These are phyloP conservation scores for Cyprinodon tularosa DNA, from an alignment of 2,113 vertebrate species.

Conservation along the genomic window DNA sequence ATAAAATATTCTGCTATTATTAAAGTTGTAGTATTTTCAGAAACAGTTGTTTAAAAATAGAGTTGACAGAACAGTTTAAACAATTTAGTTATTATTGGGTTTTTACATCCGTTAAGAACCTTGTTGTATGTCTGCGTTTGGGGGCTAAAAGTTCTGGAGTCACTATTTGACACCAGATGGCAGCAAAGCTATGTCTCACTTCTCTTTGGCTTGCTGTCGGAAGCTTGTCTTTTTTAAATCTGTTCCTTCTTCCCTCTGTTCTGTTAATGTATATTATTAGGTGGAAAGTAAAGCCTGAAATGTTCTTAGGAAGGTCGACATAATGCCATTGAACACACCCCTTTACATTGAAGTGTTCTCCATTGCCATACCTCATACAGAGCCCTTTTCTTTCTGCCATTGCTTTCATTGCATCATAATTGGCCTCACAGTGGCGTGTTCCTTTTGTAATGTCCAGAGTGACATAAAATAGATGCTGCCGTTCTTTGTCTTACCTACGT, in stretches of 20 bases:
- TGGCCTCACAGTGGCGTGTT: not conserved
- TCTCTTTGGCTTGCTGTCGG: not conserved
- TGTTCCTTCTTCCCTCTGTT: slow-evolving; percentile 10
- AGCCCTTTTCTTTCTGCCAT: slow-evolving; percentile 29
- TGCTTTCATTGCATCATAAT: slow-evolving; percentile 25
- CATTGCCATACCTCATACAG: slow-evolving; percentile 4
- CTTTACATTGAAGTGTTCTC: slow-evolving; percentile 26
- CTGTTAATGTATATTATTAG: slow-evolving; percentile 16
- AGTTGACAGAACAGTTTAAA: not conserved
- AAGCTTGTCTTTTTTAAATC: not conserved
- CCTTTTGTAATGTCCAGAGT: slow-evolving; percentile 23
- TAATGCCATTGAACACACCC: slow-evolving; percentile 23
- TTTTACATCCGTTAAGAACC: not conserved
- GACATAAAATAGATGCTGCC: not conserved
- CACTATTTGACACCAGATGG: slow-evolving; percentile 69
- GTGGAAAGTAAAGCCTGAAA: slow-evolving; percentile 25
- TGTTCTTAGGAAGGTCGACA: slow-evolving; percentile 24
- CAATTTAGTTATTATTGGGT: not conserved
- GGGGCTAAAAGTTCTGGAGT: slow-evolving; percentile 17
- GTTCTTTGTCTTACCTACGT: slow-evolving; percentile 13
- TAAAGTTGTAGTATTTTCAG: not conserved
- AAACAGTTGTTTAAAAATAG: not conserved
- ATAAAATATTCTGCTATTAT: not conserved
- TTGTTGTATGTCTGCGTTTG: not conserved
- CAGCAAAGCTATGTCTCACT: slow-evolving; percentile 52